These are phyloP conservation scores for Syritta pipiens DNA, from an alignment of 2,888 invertebrate species.

Conservation along the genomic window DNA sequence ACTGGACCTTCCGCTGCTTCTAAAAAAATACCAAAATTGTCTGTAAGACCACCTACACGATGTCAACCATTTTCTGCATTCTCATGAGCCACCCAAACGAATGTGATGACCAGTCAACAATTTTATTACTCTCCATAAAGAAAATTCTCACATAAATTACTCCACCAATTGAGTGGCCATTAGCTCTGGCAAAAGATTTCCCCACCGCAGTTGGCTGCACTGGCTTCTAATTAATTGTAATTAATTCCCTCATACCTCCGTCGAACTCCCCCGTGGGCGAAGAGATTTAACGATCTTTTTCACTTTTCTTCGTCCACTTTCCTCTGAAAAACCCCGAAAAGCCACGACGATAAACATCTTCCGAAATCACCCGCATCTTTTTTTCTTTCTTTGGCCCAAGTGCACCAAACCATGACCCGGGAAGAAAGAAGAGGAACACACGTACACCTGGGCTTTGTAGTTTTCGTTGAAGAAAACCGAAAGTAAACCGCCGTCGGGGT, in stretches of 20 bases:
- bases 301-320: constrained; percentile 32
- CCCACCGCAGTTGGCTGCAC: neutral
- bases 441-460: neutral
- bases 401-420: constrained; percentile 26
- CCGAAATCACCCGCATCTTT: constrained; percentile 11
- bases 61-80: too few relatives aligned
- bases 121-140: constrained; percentile 1
- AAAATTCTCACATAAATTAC: constrained; percentile 32
- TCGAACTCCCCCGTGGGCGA: neutral
- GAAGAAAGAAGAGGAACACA: neutral
- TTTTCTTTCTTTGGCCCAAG: neutral
- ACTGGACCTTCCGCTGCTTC: too few relatives aligned
- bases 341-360: constrained; percentile 24
- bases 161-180: constrained; percentile 7
- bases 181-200: neutral
- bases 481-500: constrained; percentile 13
- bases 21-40: too few relatives aligned
- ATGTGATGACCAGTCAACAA: too few relatives aligned
- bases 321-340: constrained; percentile 2
- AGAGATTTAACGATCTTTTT: constrained; percentile 31
- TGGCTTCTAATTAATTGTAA: constrained; percentile 38
- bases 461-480: constrained; percentile 1
- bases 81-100: too few relatives aligned
- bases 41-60: too few relatives aligned
- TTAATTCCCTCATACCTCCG: constrained; percentile 42